These are phyloP conservation scores for Zosterops borbonicus DNA, from an alignment of 2,113 vertebrate species.

Conservation along the genomic window DNA sequence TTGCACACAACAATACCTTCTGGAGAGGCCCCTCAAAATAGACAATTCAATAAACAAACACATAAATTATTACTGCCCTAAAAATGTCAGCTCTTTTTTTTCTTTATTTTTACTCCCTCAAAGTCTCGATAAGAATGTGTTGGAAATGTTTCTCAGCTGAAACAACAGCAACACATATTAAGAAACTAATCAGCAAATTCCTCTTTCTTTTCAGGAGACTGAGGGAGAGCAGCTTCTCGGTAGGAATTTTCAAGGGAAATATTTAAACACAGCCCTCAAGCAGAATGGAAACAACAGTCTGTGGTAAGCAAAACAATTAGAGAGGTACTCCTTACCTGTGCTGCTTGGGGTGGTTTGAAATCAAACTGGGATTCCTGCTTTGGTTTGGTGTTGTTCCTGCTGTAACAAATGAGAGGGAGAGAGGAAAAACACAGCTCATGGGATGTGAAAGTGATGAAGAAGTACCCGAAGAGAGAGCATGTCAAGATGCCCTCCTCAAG, in stretches of 20 bases:
- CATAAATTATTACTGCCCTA: neutral
- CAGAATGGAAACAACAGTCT: neutral
- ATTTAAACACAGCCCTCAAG: constrained; percentile 1
- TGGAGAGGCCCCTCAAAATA: neutral
- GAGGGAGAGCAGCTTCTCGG: neutral
- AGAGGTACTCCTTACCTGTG: constrained; percentile 71
- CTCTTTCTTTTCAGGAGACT: constrained; percentile 15
- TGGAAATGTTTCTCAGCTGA: constrained; percentile 10
- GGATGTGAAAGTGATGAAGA: neutral
- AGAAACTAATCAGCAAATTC: constrained; percentile 42
- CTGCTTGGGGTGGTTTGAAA: constrained; percentile 85
- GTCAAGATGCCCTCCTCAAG: neutral
- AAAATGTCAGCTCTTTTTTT: neutral
- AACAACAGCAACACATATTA: neutral
- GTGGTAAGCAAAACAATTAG: neutral
- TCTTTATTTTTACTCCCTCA: neutral
- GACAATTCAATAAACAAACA: constrained; percentile 22
- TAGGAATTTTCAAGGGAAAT: constrained; percentile 36
- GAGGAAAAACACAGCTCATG: constrained; percentile 33
- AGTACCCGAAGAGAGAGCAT: neutral
- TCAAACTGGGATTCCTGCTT: constrained; percentile 94
- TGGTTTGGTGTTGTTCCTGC: constrained; percentile 94
- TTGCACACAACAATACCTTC: neutral
- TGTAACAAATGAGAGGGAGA: constrained; percentile 30
- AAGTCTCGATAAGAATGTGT: neutral